Evolutionary conservation across 2,113 vertebrate species (phyloP), one percentile per base, ranked within the genome.

Genomic region (Xiphophorus couchianus): DNA sequence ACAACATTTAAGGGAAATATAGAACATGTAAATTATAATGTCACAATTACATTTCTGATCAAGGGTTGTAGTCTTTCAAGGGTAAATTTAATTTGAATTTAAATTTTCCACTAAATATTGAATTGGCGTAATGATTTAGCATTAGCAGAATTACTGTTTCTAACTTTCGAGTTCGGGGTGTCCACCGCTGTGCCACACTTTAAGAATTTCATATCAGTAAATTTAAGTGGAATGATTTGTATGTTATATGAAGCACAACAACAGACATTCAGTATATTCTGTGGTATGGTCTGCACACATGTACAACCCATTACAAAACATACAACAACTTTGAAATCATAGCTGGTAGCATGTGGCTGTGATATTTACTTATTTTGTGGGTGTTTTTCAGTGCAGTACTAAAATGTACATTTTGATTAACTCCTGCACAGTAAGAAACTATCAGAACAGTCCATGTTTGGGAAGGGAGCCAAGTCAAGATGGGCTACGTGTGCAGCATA

Each of bases 371-470:
- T 44, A 44, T 44, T 14, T 35, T 61, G 22, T 51, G 60, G 73
- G 73, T 29, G 14, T 37, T 48, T 37, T 48, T 72, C 70, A 60
- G 28, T 71, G 44, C 48, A 63, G 61, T 28, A 73, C 54, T 51
- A 44, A 69, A 64, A 82, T 76, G 66, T 62, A 66, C 44, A 66
- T 76, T 63, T 81, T 68, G 42, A 30, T 35, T 68, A 62, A 54
- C 66, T 77, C 62, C 66, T 31, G 22, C 71, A 67, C 77, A 80
- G 77, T 33, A 10, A 77, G 83, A 17, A 63, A 61, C 12, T 31
- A 42, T 54, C 71, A 44, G 27, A 76, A 60, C n/a, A 1, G 54
- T 51, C 51, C 63, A 1, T 17, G 62, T 33, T 58, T 62, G 67
- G 74, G 75, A 82, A 35, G 28, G 30, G 11, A 3, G 66, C 83